Base-by-base conservation (phyloP, 2,797 vertebrate species). In the Fringilla coelebs region DNA sequence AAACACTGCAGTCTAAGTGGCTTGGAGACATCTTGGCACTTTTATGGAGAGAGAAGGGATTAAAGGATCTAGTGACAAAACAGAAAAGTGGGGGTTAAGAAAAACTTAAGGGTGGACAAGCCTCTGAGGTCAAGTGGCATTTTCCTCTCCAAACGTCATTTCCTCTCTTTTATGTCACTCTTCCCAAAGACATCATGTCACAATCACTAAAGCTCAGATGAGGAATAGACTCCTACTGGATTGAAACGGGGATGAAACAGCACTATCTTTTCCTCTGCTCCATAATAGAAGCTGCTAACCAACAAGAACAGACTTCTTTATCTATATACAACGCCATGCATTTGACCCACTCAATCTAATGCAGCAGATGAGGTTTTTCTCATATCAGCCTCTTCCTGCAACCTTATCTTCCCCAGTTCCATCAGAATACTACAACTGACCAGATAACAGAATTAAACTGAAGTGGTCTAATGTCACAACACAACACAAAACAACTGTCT, bases 11-110 rank as follows among this genome's bases (percentile, higher is more conserved):
- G 55, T 61, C 72, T 91, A 86, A 97, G 94, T 85, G 92, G 87
- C 81, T 87, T 95, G 85, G 95, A 94, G 87, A 91, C 90, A 88
- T 94, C 82, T 92, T 97, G 94, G 95, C 95, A 96, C 95, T 97
- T 97, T 94, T 94, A 96, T 95, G 90, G 83, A 96, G 96, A 96
- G 92, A 91, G 90, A 96, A 78, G 8, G 80, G 72, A 96, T 96
- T 94, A 97, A 97, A 97, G 80, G 85, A 94, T 94, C 88, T 70
- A 82, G 76, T 95, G 93, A 94, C 90, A 95, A 91, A 93, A 92
- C 67, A 92, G 88, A 93, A 94, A 89, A 88, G 82, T 89, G 48
- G 13, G 81, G 49, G 52, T 88, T 95, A 95, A 91, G 77, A 94
- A 86, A 96, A 96, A 87, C 85, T 95, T 74, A 73, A 81, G 31